Base-by-base conservation (phyloP, 2,797 vertebrate species). In the Myotis daubentonii region DNA sequence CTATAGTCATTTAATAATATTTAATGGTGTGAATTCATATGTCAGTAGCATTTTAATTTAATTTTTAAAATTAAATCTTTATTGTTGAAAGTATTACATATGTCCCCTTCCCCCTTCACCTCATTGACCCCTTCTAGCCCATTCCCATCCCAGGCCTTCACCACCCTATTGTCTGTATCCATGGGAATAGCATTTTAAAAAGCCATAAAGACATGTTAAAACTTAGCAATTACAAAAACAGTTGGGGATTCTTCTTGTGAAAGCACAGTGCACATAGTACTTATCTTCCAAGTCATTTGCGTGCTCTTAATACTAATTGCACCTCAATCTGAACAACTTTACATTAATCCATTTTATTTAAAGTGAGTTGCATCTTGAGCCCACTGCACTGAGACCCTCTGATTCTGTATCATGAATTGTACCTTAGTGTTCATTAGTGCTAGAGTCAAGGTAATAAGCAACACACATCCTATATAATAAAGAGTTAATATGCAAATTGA, bases 311-410 rank as follows among this genome's bases (percentile, higher is more conserved):
- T n/a, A 90, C 36, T 87, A 78, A 94, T 62, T 95, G 33, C 25
- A 68, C 62, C 70, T 87, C 33, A 20, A 53, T 76, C 33, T 41
- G 47, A 89, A 87, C 33, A 33, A 47, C 28, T 47, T 94, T 47
- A 71, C n/a, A 85, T 41, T 23, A 70, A 92, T 71, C 66, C 19
- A 16, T 80, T 84, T 93, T 84, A 91, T 57, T 87, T 86, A 51
- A 87, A 86, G 53, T 66, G 60, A 62, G 55, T 76, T 90, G 47
- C 68, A 23, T 94, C 53, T 60, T 91, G 62, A 93, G 51, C 28
- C 6, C 8, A 33, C 30, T 25, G 17, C 20, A 22, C 23, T 81
- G 75, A 89, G 68, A 68, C 8, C 23, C 60, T 81, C 41, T 91
- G 60, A 66, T 80, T 89, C 57, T 83, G 10, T 23, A n/a, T 38